Base-by-base conservation (phyloP, 1,140 invertebrate species). In the Paracyclopina nana region DNA sequence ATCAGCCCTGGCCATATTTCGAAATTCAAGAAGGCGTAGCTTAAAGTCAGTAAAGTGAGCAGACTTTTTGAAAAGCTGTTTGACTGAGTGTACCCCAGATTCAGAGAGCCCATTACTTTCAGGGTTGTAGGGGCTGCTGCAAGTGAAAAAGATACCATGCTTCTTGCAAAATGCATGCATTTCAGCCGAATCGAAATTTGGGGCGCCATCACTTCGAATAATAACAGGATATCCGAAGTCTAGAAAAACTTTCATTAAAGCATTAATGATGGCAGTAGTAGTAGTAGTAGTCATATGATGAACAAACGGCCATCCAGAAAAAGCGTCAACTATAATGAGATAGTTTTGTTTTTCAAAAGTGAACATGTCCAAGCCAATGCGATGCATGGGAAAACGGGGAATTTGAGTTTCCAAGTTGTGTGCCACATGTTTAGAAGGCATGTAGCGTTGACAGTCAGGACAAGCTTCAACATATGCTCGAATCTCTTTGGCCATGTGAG, bases 141-240 rank as follows among this genome's bases (percentile, higher is more conserved):
- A 14, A 5, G 11, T 24, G 14, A 24, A 6, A n/a, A 18, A n/a
- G 14, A 45, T 45, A 22, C 24, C 2, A 5, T 24, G 2, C 5
- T n/a, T 2, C 6, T 3, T 12, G 12, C 43, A 45, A 27, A 45
- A 45, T 24, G 14, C 4, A 2, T 18, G n/a, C 14, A 45, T 18
- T 45, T 45, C 14, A 14, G 43, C 43, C n/a, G 43, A 45, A 14
- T n/a, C 25, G 24, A 45, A 45, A 14, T 45, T 14, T 24, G 20
- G 43, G 14, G 14, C 25, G 12, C 43, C 43, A 12, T 45, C 43
- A 4, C 14, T 45, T 22, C 43, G 20, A 6, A 45, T 22, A 14
- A 18, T 45, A 27, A 45, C 14, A 22, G 43, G 43, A 45, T 18
- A 18, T 12, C 43, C 43, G 43, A 45, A 31, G 3, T 2, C 5